Base-by-base conservation (phyloP, 2,113 vertebrate genomes). In the Neolamprologus toae region DNA sequence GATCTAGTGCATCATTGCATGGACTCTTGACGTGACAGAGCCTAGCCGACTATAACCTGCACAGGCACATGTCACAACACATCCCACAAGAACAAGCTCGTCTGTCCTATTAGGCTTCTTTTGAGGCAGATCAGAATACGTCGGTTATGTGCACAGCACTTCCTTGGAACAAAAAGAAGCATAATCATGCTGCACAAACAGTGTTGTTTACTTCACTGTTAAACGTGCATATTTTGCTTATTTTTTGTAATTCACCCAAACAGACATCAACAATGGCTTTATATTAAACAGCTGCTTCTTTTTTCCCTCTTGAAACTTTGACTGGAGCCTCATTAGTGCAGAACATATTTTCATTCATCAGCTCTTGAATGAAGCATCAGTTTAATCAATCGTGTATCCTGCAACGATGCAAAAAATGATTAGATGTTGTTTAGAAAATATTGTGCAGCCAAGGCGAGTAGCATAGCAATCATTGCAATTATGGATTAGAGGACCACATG, bases 151-250 rank as follows among this genome's bases (percentile, higher is more conserved):
- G 71, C 47, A 55, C 79, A 9, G 31, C 73, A 51, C 53, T 40
- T 86, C 28, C 85, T 83, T 21, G 33, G 49, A 86, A 73, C 59
- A 89, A 85, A 86, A 80, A 78, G 5, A 63, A 85, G 68, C 31
- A n/a, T 76, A 47, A 90, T 53, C 79, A 88, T 28, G 80, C 83
- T 80, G 80, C 86, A 88, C 71, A 88, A 86, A 92, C 3, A 28
- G 54, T 10, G 49, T 54, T 76, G 85, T 83, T 89, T 84, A 42
- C 54, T 80, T 78, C 8, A 4, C 33, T 45, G 80, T 71, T 82
- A 57, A 92, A 45, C 33, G 54, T 84, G 81, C 61, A 90, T 49
- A 82, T 84, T 88, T 85, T 71, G n/a, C 51, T 57, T 86, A 6
- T 83, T 80, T n/a, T 85, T 63, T 84, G 81, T 78, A 63, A 2